Evolutionary conservation across 2,888 invertebrate genomes (phyloP).

Genomic region (Megaustenia siamemsis): DNA sequence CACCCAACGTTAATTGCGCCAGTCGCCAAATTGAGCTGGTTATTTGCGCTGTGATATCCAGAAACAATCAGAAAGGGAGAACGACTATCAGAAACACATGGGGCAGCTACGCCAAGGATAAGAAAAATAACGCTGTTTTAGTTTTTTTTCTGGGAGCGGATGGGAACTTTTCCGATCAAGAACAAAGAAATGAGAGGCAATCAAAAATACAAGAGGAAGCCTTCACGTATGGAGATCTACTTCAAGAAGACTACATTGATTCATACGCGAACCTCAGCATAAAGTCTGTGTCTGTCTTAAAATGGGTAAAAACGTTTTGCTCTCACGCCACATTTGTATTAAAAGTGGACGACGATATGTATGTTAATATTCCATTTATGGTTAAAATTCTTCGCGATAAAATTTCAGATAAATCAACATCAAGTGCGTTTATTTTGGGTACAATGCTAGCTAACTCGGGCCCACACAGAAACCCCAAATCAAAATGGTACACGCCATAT

Average conservation of each 20-base stretch:
- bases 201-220: slow-evolving; percentile 66
- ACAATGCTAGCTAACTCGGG: slow-evolving; percentile 57
- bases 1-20: slow-evolving; percentile 16
- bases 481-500: slow-evolving; percentile 93
- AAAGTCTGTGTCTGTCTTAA: slow-evolving; percentile 80
- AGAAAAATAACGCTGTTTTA: slow-evolving; percentile 55
- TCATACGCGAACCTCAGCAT: slow-evolving; percentile 80
- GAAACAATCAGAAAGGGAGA: slow-evolving; percentile 66
- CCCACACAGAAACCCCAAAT: slow-evolving; percentile 89
- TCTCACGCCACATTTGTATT: slow-evolving; percentile 75
- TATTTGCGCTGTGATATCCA: slow-evolving; percentile 70
- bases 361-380: slow-evolving; percentile 62
- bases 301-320: slow-evolving; percentile 80
- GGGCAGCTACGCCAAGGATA: slow-evolving; percentile 66
- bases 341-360: slow-evolving; percentile 78
- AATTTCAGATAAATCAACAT: background rate
- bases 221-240: slow-evolving; percentile 71
- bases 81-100: slow-evolving; percentile 74
- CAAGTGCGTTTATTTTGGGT: slow-evolving; percentile 61
- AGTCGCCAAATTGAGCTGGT: slow-evolving; percentile 56
- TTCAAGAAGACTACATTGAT: slow-evolving; percentile 78
- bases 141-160: slow-evolving; percentile 73
- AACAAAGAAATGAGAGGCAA: slow-evolving; percentile 50
- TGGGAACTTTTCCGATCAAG: background rate
- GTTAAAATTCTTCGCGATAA: slow-evolving; percentile 52